These are phyloP conservation scores for Semnopithecus entellus DNA, from an alignment of 2,113 vertebrate genomes.

Conservation along the genomic window DNA sequence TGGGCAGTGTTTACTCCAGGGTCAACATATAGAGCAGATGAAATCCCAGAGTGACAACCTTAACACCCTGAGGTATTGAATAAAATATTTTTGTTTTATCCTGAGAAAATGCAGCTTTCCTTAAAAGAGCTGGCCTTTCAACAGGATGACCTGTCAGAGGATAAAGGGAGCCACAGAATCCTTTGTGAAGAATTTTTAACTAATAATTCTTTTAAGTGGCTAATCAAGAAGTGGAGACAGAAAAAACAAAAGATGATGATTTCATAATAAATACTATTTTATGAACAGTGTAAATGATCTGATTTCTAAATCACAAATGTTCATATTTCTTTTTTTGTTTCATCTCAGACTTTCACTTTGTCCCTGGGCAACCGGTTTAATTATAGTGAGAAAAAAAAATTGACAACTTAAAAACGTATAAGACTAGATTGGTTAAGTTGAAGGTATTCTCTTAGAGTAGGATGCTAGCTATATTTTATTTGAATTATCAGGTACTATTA, in stretches of 20 bases:
- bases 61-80: background rate
- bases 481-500: constrained; percentile 73
- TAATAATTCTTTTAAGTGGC: background rate
- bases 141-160: background rate
- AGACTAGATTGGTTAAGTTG: constrained; percentile 54
- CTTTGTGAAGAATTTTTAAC: background rate
- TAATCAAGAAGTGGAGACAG: background rate
- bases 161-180: background rate
- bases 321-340: background rate
- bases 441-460: constrained; percentile 60
- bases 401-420: constrained; percentile 61
- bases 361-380: constrained; percentile 42
- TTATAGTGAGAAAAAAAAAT: constrained; percentile 55
- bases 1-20: background rate
- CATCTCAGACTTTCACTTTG: background rate
- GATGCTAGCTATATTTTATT: constrained; percentile 57
- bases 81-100: background rate
- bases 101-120: background rate
- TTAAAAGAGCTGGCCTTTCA: background rate
- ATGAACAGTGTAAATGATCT: constrained; percentile 27
- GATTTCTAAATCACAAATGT: background rate
- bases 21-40: background rate
- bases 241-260: background rate
- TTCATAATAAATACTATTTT: constrained; percentile 42
- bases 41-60: background rate